These are phyloP conservation scores for Mandrillus leucophaeus DNA, from an alignment of 2,113 vertebrate genomes.

Conservation along the genomic window DNA sequence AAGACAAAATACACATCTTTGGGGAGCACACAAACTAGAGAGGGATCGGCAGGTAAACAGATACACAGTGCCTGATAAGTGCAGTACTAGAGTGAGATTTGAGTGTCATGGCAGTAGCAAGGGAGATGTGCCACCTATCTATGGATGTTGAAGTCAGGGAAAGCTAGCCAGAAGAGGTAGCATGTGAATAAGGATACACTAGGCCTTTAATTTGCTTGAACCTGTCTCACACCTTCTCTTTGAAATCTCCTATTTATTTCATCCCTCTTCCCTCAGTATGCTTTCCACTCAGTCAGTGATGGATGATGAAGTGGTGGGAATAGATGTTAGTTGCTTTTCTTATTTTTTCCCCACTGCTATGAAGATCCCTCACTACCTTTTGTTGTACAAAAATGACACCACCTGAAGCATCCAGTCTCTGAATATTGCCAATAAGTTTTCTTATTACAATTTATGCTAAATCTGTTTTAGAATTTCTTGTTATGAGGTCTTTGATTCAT, in stretches of 20 bases:
- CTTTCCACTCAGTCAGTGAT: background rate
- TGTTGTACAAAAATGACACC: background rate
- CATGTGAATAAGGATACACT: background rate
- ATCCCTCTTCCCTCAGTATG: background rate
- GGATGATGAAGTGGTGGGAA: background rate
- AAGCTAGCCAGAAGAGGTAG: background rate
- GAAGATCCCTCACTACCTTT: background rate
- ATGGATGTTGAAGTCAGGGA: background rate
- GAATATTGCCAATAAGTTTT: background rate
- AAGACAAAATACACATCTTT: background rate
- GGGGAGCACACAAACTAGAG: background rate
- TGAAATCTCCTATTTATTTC: background rate
- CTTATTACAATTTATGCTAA: background rate
- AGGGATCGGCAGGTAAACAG: background rate
- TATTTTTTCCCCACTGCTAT: background rate
- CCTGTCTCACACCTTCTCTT: background rate
- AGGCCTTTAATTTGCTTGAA: background rate
- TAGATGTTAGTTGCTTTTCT: background rate
- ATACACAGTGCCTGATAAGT: background rate
- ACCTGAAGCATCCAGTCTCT: background rate
- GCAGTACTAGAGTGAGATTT: background rate
- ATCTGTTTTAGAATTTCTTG: background rate
- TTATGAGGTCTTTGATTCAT: background rate
- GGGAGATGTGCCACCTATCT: background rate
- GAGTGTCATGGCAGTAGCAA: background rate